Base-by-base conservation (phyloP, 2,888 invertebrate genomes). In the Xestoiulus laeticollis region DNA sequence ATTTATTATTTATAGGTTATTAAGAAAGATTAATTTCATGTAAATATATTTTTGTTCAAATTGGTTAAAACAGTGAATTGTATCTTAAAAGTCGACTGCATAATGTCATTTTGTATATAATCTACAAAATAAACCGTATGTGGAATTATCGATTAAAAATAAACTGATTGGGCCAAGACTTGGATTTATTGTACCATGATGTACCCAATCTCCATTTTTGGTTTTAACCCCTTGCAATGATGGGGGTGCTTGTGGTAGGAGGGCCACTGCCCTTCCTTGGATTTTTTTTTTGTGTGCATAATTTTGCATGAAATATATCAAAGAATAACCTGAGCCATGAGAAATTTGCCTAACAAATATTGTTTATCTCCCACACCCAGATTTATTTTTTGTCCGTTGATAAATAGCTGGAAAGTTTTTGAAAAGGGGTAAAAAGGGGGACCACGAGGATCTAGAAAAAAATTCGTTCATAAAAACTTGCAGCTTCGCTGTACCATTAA, bases 301-400 rank as follows among this genome's bases (percentile, higher is more conserved):
- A 68, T 68, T 68, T 68, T 68, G 10, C 6, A 26, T 8, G 68
- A 68, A 68, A 68, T 68, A 68, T 68, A n/a, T 26, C 68, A n/a
- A 12, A 6, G 68, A 26, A 68, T 68, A 68, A 68, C 6, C 8
- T 10, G 68, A 26, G 12, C 68, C 26, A 68, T 68, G 68, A 26
- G 68, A 68, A 68, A 68, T 26, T 6, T 68, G 68, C 26, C 5
- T 22, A 68, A 68, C 68, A 26, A 8, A 26, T 26, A 68, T 68
- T 68, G 68, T 68, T 68, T 68, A 68, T 68, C 68, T 68, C 68
- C 68, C 68, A 68, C 68, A 68, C 68, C 68, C 68, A 22, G 68
- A 22, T 68, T 59, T 10, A n/a, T 68, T 68, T 68, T 68, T 68
- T 68, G 26, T 68, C 6, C 68, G n/a, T 10, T 68, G 68, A 68